Evolutionary conservation across 2,113 vertebrate genomes (phyloP).

Genomic region (Dipodomys merriami): DNA sequence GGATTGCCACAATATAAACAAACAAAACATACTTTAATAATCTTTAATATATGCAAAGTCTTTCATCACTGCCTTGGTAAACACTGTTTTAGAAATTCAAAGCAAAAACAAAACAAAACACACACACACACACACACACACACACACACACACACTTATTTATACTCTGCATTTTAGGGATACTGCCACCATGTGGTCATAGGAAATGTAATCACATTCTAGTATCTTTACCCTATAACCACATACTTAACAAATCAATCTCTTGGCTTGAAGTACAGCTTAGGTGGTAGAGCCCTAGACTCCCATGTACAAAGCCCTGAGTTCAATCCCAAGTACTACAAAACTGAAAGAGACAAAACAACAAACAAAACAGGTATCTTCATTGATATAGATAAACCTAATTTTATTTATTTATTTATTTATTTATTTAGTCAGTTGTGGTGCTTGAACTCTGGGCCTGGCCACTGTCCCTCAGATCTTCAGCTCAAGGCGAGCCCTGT

Average conservation of each 20-base stretch:
- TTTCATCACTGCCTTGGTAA: neutral
- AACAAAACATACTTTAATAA: neutral
- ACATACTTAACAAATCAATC: neutral
- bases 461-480: too few relatives aligned
- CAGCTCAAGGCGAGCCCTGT: too few relatives aligned
- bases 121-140: neutral
- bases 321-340: too few relatives aligned
- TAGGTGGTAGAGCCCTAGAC: too few relatives aligned
- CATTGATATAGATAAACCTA: neutral
- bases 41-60: neutral
- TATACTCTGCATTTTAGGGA: conserved; percentile 16
- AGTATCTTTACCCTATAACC: too few relatives aligned
- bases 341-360: too few relatives aligned
- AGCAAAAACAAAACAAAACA: neutral
- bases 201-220: neutral
- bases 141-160: neutral
- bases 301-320: too few relatives aligned
- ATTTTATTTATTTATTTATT: too few relatives aligned
- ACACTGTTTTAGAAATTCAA: neutral
- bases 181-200: conserved; percentile 57
- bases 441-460: too few relatives aligned
- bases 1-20: neutral
- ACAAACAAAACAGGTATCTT: neutral
- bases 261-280: neutral
- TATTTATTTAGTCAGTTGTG: too few relatives aligned